Evolutionary conservation across 37 sponge, comb jelly and placozoan genomes (phyloP).

Genomic region (Hormiphora californensis): DNA sequence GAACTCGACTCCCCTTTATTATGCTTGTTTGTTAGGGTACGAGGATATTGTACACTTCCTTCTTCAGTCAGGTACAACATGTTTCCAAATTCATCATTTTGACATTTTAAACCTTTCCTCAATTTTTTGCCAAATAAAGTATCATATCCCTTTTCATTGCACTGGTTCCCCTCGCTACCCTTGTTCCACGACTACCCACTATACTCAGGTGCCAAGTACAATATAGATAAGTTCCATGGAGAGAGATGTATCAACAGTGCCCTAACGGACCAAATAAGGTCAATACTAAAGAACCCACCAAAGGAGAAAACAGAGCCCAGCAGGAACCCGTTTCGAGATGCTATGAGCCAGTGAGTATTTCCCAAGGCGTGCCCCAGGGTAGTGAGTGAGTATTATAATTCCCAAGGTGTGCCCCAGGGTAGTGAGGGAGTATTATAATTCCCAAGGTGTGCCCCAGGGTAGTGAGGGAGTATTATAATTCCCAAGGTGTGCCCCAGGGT

Average conservation of each 20-base stretch:
- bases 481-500: neutral
- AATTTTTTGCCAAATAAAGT: no score
- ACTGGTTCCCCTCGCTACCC: no score
- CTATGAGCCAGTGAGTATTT: neutral
- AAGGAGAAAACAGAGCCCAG: neutral
- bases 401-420: neutral
- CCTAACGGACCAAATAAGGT: neutral
- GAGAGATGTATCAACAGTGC: slow-evolving; percentile 45
- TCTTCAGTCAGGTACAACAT: neutral
- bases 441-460: neutral
- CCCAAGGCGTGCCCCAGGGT: neutral
- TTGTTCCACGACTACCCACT: no score
- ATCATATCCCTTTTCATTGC: no score
- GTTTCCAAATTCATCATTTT: no score
- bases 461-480: neutral
- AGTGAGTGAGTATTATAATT: neutral
- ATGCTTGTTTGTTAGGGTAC: slow-evolving; percentile 29
- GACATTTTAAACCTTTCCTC: no score
- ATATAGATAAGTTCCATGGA: neutral
- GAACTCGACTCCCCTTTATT: slow-evolving; percentile 37
- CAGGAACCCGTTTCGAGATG: neutral
- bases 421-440: neutral
- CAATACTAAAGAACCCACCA: slow-evolving; percentile 5
- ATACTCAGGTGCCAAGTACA: slow-evolving; percentile 1
- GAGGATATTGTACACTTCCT: slow-evolving; percentile 41